Base-by-base conservation (phyloP, 2,888 invertebrate species). In the Hirtodrosophila alboralis region DNA sequence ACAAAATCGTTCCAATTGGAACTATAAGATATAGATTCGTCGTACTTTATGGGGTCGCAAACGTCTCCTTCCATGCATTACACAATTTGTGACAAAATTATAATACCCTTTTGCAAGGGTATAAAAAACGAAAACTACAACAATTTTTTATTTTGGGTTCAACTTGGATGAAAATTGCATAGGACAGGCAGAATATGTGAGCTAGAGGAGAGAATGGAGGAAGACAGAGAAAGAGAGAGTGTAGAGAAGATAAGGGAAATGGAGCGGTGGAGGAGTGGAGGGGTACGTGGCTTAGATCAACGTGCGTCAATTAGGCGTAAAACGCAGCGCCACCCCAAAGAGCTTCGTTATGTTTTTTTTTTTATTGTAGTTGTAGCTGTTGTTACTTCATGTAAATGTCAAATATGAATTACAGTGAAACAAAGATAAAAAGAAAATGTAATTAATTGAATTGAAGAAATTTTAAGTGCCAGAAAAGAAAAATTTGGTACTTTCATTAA, bases 101-200 rank as follows among this genome's bases (percentile, higher is more conserved):
- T n/a, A n/a, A n/a, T n/a, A n/a, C n/a, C n/a, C n/a, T n/a, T n/a
- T n/a, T n/a, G n/a, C n/a, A n/a, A n/a, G n/a, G n/a, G n/a, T n/a
- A 18, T 18, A 56, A 49, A 48, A 28, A 44, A 40, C 16, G 23
- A 68, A 69, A 63, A 48, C 40, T 48, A 49, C 38, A 69, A 69
- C 38, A 45, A 36, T 56, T 63, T 70, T 23, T 23, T 23, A 8
- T 23, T 6, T 47, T 52, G 28, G 18, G 28, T 47, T 51, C 28
- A 36, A 36, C 23, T 40, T 57, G 33, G 10, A 18, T 27, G 59
- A 76, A 83, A 80, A 83, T 76, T 80, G 83, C 79, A 80, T 60
- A 9, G 58, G 28, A 14, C n/a, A 1, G 10, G 10, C 12, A 16
- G 34, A 13, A 52, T 54, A 16, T 21, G 12, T 33, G 18, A 33